phyloP scores from a whole-genome alignment of 2,888 invertebrate genomes.

The Frankliniella intonsa region DNA sequence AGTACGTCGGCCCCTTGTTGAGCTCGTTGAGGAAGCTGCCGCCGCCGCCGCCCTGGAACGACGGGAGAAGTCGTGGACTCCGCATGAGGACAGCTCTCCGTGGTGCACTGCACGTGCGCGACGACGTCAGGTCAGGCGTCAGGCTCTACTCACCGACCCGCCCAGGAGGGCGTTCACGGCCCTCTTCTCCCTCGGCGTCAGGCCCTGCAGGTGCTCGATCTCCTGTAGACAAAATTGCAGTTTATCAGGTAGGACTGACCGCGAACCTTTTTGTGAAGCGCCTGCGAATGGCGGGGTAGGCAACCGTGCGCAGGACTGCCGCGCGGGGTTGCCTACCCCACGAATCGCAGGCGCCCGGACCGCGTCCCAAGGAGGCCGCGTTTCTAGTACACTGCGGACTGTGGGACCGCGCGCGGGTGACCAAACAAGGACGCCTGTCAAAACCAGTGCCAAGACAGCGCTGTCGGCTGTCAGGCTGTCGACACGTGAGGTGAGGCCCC shows the following conservation, averaged over 20 bases:
- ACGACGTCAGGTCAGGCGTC: too few species aligned
- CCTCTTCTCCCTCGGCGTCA: conserved; percentile 13
- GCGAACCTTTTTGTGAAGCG: neutral
- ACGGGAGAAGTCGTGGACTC: neutral
- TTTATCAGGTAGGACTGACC: neutral
- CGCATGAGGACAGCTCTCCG: neutral
- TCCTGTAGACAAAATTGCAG: neutral
- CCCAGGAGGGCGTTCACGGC: neutral
- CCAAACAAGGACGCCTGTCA: too few species aligned
- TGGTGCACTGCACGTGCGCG: neutral
- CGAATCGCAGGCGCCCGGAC: neutral
- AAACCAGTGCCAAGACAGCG: too few species aligned
- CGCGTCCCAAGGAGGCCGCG: neutral
- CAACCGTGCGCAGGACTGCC: neutral
- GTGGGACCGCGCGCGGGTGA: too few species aligned
- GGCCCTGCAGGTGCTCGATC: neutral
- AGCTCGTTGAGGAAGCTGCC: neutral
- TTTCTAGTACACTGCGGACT: too few species aligned
- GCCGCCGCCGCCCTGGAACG: neutral
- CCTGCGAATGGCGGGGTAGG: neutral
- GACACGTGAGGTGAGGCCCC: too few species aligned
- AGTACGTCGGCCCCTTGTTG: conserved; percentile 18
- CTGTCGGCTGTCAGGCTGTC: too few species aligned
- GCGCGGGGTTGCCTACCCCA: neutral
- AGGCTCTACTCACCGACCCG: neutral